Conservation (phyloP, 2,797 vertebrate genomes). For the Garrulus glandarius region DNA sequence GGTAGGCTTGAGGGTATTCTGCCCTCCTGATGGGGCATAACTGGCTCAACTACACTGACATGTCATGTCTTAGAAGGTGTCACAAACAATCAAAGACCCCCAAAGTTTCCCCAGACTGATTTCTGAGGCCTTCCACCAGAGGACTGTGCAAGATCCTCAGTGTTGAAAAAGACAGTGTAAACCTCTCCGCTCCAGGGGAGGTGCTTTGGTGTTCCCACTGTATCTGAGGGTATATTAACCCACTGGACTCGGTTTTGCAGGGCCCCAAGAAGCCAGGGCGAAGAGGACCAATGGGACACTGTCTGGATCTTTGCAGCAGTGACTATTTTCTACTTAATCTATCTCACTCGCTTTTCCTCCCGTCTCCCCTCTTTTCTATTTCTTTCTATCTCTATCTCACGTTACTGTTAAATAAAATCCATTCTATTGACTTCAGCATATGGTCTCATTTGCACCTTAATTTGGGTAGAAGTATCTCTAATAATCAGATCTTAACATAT, state of each 20-base stretch:
- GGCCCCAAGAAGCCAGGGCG: accelerated
- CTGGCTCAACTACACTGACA: accelerated
- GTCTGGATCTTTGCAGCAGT: neutral
- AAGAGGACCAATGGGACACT: neutral
- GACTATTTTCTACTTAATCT: neutral
- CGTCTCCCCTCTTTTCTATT: neutral
- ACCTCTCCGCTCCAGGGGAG: neutral
- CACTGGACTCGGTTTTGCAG: accelerated
- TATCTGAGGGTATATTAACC: neutral
- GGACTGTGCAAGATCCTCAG: neutral
- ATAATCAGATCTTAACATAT: neutral
- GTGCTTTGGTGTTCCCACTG: neutral
- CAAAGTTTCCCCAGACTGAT: accelerated
- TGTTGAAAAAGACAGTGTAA: neutral
- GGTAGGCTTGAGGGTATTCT: neutral
- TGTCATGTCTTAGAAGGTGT: neutral
- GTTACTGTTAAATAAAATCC: neutral
- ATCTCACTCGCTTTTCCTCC: neutral
- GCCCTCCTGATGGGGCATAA: neutral
- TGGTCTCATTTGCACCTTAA: neutral
- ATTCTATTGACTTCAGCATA: neutral
- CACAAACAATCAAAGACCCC: neutral
- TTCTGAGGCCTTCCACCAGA: neutral
- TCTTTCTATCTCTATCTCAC: neutral
- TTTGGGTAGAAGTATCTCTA: neutral